Evolutionary conservation across 2,797 vertebrate genomes (phyloP).

Genomic region (Pristis pectinata): DNA sequence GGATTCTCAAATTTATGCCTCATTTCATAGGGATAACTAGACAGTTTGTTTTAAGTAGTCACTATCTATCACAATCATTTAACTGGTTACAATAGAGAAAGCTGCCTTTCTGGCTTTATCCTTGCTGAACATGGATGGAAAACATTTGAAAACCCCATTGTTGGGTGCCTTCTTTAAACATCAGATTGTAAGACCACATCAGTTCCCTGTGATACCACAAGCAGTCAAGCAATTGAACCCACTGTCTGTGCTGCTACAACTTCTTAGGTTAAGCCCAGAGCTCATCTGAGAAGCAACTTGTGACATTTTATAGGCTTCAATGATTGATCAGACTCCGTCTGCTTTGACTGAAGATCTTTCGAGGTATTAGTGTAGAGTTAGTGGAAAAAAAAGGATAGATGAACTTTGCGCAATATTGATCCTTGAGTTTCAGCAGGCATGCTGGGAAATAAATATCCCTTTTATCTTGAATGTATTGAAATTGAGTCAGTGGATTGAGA

Average conservation of each 20-base stretch:
- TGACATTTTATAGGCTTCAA: not conserved
- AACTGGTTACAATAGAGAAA: not conserved
- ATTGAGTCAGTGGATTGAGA: not conserved
- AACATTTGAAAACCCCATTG: not conserved
- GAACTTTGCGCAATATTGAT: not conserved
- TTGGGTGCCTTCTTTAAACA: not conserved
- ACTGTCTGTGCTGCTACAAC: not conserved
- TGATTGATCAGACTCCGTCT: not conserved
- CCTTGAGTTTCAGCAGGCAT: not conserved
- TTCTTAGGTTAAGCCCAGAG: constrained; percentile 1
- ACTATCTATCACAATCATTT: constrained; percentile 12
- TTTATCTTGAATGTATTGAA: not conserved
- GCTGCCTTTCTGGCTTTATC: not conserved
- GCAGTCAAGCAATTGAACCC: not conserved
- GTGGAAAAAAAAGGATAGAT: not conserved
- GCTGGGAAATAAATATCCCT: not conserved
- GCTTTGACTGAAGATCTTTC: not conserved
- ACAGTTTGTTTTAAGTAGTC: not conserved
- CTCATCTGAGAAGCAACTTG: not conserved
- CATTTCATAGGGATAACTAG: not conserved
- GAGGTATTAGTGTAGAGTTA: constrained; percentile 3
- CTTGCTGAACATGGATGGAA: not conserved
- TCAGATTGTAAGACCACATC: not conserved
- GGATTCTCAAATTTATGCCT: not conserved
- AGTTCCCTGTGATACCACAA: not conserved